Conservation (phyloP, 2,797 vertebrate genomes). For the Schizopygopsis pylzovi region DNA sequence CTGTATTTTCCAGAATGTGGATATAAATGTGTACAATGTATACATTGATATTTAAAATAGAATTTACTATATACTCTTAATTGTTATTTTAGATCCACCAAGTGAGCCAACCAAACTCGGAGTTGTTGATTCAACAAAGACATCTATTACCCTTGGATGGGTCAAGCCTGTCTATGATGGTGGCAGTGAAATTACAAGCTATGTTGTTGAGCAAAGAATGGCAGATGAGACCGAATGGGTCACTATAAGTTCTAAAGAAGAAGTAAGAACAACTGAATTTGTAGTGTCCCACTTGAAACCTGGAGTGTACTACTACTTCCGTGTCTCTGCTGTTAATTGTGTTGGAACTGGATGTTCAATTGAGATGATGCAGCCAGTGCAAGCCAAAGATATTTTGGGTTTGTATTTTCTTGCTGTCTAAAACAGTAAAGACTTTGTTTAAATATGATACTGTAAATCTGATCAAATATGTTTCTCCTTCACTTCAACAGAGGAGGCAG, state of each 20-base stretch:
- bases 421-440: conserved; percentile 9
- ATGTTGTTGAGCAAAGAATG: conserved; percentile 87
- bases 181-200: conserved; percentile 91
- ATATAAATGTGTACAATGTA: neutral
- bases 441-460: conserved; percentile 21
- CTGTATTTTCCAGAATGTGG: neutral
- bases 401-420: conserved; percentile 63
- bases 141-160: conserved; percentile 94
- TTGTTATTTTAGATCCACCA: conserved; percentile 85
- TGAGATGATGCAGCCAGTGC: conserved; percentile 90
- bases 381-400: conserved; percentile 99
- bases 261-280: conserved; percentile 94
- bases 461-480: conserved; percentile 28
- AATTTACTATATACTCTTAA: conserved; percentile 1
- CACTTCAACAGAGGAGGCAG: conserved; percentile 89
- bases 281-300: conserved; percentile 93
- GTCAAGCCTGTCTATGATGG: conserved; percentile 94
- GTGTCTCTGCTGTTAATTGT: conserved; percentile 89
- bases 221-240: conserved; percentile 91
- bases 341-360: conserved; percentile 92
- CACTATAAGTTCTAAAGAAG: conserved; percentile 85
- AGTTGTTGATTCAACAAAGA: conserved; percentile 94
- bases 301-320: conserved; percentile 91
- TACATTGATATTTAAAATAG: neutral
- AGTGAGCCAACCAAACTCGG: conserved; percentile 91